Conservation (phyloP, 1,140 invertebrate species). For the Achatina immaculata region DNA sequence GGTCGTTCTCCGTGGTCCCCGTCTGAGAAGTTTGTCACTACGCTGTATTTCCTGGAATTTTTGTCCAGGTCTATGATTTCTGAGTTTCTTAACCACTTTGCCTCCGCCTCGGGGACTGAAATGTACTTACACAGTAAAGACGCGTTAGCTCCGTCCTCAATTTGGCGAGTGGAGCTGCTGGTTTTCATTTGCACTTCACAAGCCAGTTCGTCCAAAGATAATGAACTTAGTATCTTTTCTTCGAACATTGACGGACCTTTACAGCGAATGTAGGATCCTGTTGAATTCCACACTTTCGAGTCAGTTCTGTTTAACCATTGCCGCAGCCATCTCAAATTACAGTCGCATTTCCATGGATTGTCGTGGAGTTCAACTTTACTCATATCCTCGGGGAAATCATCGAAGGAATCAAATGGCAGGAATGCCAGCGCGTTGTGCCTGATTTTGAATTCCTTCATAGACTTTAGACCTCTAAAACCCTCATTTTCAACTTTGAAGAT, state of each 20-base stretch:
- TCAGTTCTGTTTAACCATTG: slow-evolving; percentile 50
- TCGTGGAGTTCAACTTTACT: slow-evolving; percentile 54
- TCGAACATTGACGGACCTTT: slow-evolving; percentile 44
- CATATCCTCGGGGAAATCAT: slow-evolving; percentile 44
- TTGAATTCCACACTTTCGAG: slow-evolving; percentile 49
- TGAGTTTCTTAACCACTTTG: slow-evolving; percentile 51
- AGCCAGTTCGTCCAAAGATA: slow-evolving; percentile 42
- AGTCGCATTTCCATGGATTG: slow-evolving; percentile 67
- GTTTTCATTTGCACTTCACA: slow-evolving; percentile 51
- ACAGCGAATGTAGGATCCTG: slow-evolving; percentile 48
- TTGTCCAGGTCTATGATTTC: slow-evolving; percentile 30
- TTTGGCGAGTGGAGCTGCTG: slow-evolving; percentile 10
- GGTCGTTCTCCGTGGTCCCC: neutral
- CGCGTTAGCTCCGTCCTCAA: slow-evolving; percentile 29
- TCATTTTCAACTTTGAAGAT: slow-evolving; percentile 47
- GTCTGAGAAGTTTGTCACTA: neutral
- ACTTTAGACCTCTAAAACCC: slow-evolving; percentile 53
- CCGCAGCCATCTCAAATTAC: slow-evolving; percentile 58
- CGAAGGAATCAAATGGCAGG: slow-evolving; percentile 40
- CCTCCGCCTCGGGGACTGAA: slow-evolving; percentile 47
- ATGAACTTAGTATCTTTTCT: slow-evolving; percentile 36
- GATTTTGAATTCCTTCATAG: slow-evolving; percentile 31
- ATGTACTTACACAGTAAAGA: slow-evolving; percentile 53
- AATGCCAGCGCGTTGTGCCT: slow-evolving; percentile 57
- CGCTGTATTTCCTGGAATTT: slow-evolving; percentile 38